A percentile compares a stretch with the other conserved stretches of the same genome.
phyloP scores from a whole-genome alignment of 1,140 invertebrate species.

The Panulirus ornatus region DNA sequence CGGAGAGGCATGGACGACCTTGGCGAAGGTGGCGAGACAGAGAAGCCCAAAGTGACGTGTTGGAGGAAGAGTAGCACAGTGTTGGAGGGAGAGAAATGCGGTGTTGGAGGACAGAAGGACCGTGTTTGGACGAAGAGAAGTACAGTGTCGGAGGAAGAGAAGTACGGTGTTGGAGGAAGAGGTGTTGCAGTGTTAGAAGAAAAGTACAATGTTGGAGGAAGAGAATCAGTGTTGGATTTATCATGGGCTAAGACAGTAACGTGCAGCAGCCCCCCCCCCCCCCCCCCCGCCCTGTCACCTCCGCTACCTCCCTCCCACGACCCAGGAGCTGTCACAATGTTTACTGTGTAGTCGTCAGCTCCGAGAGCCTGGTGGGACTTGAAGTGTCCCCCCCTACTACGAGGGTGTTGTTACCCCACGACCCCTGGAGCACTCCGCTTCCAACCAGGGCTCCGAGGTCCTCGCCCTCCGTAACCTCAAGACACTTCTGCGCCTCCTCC shows the following conservation, averaged over 20 bases:
- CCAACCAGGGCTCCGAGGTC: too few relatives aligned
- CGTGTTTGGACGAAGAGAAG: too few relatives aligned
- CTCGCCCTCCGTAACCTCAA: background rate
- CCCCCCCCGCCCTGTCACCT: background rate
- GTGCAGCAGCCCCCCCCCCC: background rate
- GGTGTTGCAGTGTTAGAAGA: background rate
- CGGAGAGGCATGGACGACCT: too few relatives aligned
- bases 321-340: conserved; percentile 49
- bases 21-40: too few relatives aligned
- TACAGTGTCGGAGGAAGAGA: background rate
- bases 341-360: conserved; percentile 37
- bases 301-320: conserved; percentile 24
- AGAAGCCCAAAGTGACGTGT: background rate
- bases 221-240: too few relatives aligned
- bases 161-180: background rate
- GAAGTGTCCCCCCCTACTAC: background rate
- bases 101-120: background rate
- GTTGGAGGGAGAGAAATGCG: background rate
- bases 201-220: too few relatives aligned
- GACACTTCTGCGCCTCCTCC: background rate
- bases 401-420: too few relatives aligned
- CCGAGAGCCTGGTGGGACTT: conserved; percentile 7
- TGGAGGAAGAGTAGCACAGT: too few relatives aligned
- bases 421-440: too few relatives aligned
- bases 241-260: too few relatives aligned